phyloP scores from a whole-genome alignment of 2,113 vertebrate genomes.

The Stomatorhinus ivindoensis region DNA sequence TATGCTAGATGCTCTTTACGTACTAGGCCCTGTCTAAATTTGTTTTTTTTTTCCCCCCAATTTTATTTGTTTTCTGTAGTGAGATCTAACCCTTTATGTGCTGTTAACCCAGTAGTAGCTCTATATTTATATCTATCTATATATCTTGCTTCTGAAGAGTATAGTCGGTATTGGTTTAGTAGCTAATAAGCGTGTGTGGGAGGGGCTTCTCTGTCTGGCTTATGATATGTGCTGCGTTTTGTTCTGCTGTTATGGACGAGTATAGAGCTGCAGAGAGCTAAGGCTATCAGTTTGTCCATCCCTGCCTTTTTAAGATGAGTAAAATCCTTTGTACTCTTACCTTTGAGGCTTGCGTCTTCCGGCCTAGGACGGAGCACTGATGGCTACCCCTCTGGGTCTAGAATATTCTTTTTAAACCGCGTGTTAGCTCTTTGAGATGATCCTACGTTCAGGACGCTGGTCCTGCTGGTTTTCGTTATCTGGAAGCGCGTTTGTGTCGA shows the following conservation, averaged over 20 bases:
- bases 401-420: conserved; percentile 9
- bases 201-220: conserved; percentile 57
- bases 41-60: conserved; percentile 19
- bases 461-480: conserved; percentile 32
- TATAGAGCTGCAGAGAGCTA: conserved; percentile 40
- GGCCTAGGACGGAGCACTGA: conserved; percentile 19
- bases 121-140: conserved; percentile 88
- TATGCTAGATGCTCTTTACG: conserved; percentile 32
- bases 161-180: conserved; percentile 82
- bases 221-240: conserved; percentile 25
- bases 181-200: conserved; percentile 65
- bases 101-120: conserved; percentile 91
- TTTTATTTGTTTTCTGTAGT: conserved; percentile 57
- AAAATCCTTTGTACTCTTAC: conserved; percentile 23
- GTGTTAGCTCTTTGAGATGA: conserved; percentile 24
- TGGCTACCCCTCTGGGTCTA: conserved; percentile 19
- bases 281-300: conserved; percentile 34
- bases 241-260: conserved; percentile 29
- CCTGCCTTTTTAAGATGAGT: conserved; percentile 27
- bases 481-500: conserved; percentile 52
- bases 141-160: conserved; percentile 84
- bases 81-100: conserved; percentile 79
- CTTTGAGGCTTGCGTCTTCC: conserved; percentile 23
- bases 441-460: conserved; percentile 27
- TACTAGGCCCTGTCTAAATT: conserved; percentile 46